Base-by-base conservation (phyloP, 2,113 vertebrate genomes). In the Daboia siamensis region DNA sequence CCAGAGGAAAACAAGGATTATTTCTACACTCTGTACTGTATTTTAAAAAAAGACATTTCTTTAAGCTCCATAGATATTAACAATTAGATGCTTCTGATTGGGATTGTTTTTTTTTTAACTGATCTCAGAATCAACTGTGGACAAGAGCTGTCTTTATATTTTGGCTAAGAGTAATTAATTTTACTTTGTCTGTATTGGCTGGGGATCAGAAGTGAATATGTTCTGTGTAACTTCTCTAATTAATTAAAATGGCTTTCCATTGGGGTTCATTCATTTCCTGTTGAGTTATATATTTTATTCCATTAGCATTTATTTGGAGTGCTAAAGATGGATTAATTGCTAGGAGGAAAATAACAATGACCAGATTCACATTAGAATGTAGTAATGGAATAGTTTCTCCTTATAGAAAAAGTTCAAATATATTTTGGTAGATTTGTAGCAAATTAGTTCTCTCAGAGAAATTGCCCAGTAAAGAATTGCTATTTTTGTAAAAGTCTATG, bases 11-110 rank as follows among this genome's bases (percentile, higher is more conserved):
- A 64, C 55, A 6, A 74, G 94, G 61, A 55, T 90, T 91, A 15
- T 85, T 94, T 1, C 88, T 94, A 93, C 48, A 57, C 48, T 74
- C 87, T 93, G 12, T 91, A 93, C 87, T 33, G n/a, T 92, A 92
- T 91, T 94, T 88, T 93, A 95, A 93, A 24, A 24, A 95, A 86
- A 90, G 57, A 89, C 87, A 44, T 94, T 95, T 93, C 89, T 95
- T 94, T 93, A 95, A 93, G 55, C 21, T 92, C 94, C 54, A 86
- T 48, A 91, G 48, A 52, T 95, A 44, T 94, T 93, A 95, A 94
- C 91, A 90, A 51, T 13, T 17, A 13, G 0, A 91, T 94, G 95
- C 91, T 95, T 69, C 10, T 90, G 24, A 84, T 7, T 87, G 86
- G 86, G 85, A 88, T 39, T 86, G 15, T 74, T 92, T 95, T 95